phyloP scores from a whole-genome alignment of 2,888 invertebrate species.

The Mythimna vitellina region DNA sequence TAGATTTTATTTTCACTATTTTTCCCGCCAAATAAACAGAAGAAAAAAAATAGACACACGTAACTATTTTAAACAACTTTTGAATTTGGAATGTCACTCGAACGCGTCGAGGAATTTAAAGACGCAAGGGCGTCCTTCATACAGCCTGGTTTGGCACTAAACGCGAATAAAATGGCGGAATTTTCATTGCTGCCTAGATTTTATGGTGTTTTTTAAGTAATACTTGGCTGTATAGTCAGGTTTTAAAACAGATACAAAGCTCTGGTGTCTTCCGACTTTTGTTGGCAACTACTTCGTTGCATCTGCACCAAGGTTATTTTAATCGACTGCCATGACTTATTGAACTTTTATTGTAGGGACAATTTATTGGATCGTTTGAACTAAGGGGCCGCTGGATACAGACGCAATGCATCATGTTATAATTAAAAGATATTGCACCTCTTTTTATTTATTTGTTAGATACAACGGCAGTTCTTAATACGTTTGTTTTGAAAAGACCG shows the following conservation, averaged over 20 bases:
- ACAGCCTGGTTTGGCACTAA: slow-evolving; percentile 37
- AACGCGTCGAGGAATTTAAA: slow-evolving; percentile 36
- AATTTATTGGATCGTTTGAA: slow-evolving; percentile 57
- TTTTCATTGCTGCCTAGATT: slow-evolving; percentile 46
- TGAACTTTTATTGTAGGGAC: slow-evolving; percentile 72
- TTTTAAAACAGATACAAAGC: slow-evolving; percentile 55
- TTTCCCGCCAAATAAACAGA: slow-evolving; percentile 28
- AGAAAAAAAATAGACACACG: background rate
- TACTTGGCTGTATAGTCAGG: slow-evolving; percentile 30
- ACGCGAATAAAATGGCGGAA: slow-evolving; percentile 25
- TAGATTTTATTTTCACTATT: slow-evolving; percentile 2
- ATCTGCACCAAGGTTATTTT: slow-evolving; percentile 82
- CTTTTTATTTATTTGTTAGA: slow-evolving; percentile 12
- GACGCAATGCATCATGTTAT: slow-evolving; percentile 13
- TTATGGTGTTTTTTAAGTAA: slow-evolving; percentile 45
- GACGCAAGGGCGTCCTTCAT: slow-evolving; percentile 22
- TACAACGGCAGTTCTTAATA: too few species aligned
- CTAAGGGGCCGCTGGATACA: slow-evolving; percentile 33
- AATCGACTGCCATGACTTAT: slow-evolving; percentile 72
- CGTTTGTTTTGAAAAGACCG: background rate
- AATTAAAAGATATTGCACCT: slow-evolving; percentile 24
- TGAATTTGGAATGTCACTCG: slow-evolving; percentile 42
- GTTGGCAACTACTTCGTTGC: slow-evolving; percentile 78
- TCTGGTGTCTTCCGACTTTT: slow-evolving; percentile 68
- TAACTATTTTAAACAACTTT: slow-evolving; percentile 31